These are phyloP conservation scores for Drosophila kepulauana DNA, from an alignment of 1,140 invertebrate species.

Conservation along the genomic window DNA sequence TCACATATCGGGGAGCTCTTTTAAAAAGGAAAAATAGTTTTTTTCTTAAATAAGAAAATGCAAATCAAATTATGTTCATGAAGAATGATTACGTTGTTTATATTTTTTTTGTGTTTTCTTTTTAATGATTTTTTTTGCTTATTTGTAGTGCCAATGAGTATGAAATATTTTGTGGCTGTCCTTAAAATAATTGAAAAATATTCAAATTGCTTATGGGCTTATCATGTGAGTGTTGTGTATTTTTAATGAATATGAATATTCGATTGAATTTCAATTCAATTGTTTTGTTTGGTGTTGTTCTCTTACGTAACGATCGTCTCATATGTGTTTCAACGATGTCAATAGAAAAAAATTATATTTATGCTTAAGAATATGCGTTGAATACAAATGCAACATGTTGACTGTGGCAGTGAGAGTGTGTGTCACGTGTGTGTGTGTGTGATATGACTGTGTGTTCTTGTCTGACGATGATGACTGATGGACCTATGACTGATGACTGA, in stretches of 20 bases:
- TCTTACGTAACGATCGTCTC: constrained; percentile 48
- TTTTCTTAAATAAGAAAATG: constrained; percentile 50
- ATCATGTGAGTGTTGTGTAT: constrained; percentile 27
- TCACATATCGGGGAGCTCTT: constrained; percentile 84
- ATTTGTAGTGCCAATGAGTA: constrained; percentile 42
- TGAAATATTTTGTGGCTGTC: constrained; percentile 76
- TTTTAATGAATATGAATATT: constrained; percentile 33
- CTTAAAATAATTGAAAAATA: constrained; percentile 48
- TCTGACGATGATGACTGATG: constrained; percentile 41
- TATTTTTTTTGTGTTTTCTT: constrained; percentile 40
- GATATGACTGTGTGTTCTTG: constrained; percentile 46
- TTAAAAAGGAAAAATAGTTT: constrained; percentile 67
- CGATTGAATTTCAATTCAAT: constrained; percentile 32
- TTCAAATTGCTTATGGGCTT: constrained; percentile 50
- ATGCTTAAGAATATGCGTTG: constrained; percentile 8
- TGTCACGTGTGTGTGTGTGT: constrained; percentile 13
- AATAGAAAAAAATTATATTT: constrained; percentile 11
- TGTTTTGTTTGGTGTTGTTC: constrained; percentile 69
- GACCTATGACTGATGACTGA: constrained; percentile 55
- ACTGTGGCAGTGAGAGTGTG: constrained; percentile 52
- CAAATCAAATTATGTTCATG: constrained; percentile 61
- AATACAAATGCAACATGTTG: constrained; percentile 9
- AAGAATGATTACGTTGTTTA: constrained; percentile 22
- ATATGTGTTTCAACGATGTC: constrained; percentile 20
- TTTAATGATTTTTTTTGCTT: constrained; percentile 24